Evolutionary conservation across 2,113 vertebrate species (phyloP).

Genomic region (Pygoscelis antarcticus): DNA sequence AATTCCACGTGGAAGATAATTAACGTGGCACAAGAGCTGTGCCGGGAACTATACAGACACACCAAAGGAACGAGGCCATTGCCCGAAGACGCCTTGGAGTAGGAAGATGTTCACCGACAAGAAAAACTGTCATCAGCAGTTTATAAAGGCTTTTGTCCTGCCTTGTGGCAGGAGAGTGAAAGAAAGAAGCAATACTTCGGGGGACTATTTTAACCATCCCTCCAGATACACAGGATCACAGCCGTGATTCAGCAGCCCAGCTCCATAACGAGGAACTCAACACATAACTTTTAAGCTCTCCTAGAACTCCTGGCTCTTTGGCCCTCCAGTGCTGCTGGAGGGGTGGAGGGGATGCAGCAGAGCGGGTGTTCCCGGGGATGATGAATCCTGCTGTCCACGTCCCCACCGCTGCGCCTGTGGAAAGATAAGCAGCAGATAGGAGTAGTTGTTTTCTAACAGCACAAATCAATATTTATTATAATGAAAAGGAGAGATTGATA

Average conservation of each 20-base stretch:
- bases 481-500: constrained; percentile 53
- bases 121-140: not conserved
- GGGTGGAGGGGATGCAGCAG: not conserved
- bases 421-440: constrained; percentile 44
- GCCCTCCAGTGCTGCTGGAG: not conserved
- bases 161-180: not conserved
- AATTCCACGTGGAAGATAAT: not conserved
- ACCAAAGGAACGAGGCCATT: not conserved
- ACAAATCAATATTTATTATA: constrained; percentile 66
- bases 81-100: not conserved
- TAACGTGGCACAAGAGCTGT: not conserved
- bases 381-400: not conserved
- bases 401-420: accelerated
- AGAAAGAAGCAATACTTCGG: not conserved
- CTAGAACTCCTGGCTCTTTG: not conserved
- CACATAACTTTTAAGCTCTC: not conserved
- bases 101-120: not conserved
- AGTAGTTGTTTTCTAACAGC: constrained; percentile 29
- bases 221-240: not conserved
- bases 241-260: not conserved
- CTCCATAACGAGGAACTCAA: not conserved
- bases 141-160: not conserved
- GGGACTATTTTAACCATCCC: not conserved
- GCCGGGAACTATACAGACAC: not conserved
- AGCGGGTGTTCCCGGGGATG: accelerated